phyloP scores from a whole-genome alignment of 2,888 invertebrate genomes.

The Apoda limacodes region DNA sequence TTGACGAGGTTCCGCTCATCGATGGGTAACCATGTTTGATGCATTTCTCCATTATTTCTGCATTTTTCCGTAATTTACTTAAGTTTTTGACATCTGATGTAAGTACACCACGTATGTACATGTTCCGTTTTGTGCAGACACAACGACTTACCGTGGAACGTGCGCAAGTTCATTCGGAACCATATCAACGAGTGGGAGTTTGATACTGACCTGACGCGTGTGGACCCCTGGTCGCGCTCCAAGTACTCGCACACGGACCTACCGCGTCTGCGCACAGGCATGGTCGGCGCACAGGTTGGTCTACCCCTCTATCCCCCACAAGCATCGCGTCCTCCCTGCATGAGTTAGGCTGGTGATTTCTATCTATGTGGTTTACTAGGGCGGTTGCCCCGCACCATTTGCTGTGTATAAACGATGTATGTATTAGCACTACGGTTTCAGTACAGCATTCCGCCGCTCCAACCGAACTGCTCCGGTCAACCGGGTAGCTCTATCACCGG shows the following conservation, averaged over 20 bases:
- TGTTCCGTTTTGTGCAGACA: constrained; percentile 57
- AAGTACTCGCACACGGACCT: constrained; percentile 78
- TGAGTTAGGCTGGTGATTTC: not conserved
- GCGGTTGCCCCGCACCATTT: too few relatives aligned
- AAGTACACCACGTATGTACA: too few relatives aligned
- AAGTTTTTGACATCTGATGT: not conserved
- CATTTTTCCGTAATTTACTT: not conserved
- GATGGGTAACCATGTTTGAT: constrained; percentile 59
- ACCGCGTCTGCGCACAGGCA: constrained; percentile 71
- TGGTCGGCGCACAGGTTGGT: constrained; percentile 77
- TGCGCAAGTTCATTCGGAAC: constrained; percentile 78
- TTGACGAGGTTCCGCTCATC: constrained; percentile 75
- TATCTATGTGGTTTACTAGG: constrained; percentile 1
- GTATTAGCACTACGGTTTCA: too few relatives aligned
- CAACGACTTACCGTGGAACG: constrained; percentile 81
- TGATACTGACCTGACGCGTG: constrained; percentile 67
- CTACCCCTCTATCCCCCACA: too few relatives aligned
- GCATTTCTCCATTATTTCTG: not conserved
- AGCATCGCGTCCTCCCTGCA: not conserved
- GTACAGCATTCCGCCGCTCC: too few relatives aligned
- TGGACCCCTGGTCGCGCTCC: constrained; percentile 73
- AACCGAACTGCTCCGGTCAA: too few relatives aligned
- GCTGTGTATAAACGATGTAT: too few relatives aligned
- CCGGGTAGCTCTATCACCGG: too few relatives aligned
- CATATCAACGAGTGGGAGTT: constrained; percentile 73